phyloP scores from a whole-genome alignment of 2,797 vertebrate genomes.

The Crax fasciolata region DNA sequence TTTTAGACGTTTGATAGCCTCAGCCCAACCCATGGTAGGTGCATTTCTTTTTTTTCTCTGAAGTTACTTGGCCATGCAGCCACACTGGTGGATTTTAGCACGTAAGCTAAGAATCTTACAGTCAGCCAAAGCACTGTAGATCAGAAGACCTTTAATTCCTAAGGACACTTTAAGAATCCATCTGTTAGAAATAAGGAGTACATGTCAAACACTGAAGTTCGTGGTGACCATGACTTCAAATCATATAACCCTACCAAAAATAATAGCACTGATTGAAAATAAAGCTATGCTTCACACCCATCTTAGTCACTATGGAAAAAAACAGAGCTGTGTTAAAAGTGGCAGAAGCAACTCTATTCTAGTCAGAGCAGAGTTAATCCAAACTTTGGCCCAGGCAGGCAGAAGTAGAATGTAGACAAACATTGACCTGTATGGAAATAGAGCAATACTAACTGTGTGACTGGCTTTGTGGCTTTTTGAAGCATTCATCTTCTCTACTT shows the following conservation, averaged over 20 bases:
- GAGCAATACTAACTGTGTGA: neutral
- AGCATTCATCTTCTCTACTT: neutral
- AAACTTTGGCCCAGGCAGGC: neutral
- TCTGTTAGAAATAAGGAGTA: neutral
- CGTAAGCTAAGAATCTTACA: neutral
- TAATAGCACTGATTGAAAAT: neutral
- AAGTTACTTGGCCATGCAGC: neutral
- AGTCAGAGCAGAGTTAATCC: neutral
- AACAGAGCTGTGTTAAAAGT: neutral
- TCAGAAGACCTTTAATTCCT: neutral
- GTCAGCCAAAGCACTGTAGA: neutral
- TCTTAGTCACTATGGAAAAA: neutral
- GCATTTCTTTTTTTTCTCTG: neutral
- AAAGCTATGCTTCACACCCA: neutral
- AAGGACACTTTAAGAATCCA: neutral
- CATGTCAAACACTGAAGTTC: fast-evolving
- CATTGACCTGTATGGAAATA: neutral
- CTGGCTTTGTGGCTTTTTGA: neutral
- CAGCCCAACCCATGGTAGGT: neutral
- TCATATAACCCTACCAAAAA: neutral
- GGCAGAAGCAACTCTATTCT: neutral
- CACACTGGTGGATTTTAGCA: neutral
- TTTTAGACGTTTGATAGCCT: neutral
- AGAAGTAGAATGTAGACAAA: neutral
- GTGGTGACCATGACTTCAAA: neutral